Conservation (phyloP, 2,797 vertebrate species). For the Gymnoscopelus microlampas region DNA sequence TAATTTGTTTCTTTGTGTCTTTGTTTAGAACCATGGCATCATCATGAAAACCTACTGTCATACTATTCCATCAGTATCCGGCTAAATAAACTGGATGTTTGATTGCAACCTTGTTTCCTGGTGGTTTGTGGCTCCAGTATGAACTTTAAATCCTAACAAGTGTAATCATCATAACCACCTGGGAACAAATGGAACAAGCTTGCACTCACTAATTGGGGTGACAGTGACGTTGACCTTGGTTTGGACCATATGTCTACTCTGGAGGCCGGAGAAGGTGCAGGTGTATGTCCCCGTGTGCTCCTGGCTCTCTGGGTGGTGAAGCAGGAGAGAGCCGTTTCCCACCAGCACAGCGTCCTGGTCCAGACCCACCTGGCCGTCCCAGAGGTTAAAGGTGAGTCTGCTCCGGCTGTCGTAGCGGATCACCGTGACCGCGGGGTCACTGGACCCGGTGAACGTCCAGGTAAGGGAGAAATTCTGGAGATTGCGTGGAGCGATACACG, state of each 20-base stretch:
- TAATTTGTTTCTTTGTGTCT: too few relatives aligned
- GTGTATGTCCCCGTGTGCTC: conserved; percentile 77
- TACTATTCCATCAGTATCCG: too few relatives aligned
- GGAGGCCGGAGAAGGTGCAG: conserved; percentile 74
- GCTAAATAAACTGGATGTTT: too few relatives aligned
- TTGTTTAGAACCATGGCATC: too few relatives aligned
- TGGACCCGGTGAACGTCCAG: conserved; percentile 74
- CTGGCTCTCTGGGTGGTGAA: conserved; percentile 64
- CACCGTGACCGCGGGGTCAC: conserved; percentile 63
- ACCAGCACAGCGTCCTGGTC: conserved; percentile 68
- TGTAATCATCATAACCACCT: not conserved
- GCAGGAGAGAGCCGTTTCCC: conserved; percentile 78
- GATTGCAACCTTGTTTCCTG: too few relatives aligned
- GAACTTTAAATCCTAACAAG: too few relatives aligned
- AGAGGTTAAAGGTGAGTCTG: conserved; percentile 65
- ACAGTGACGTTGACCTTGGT: conserved; percentile 77
- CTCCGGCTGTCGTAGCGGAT: conserved; percentile 77
- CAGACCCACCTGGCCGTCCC: conserved; percentile 73
- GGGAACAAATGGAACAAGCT: not conserved
- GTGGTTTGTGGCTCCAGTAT: too few relatives aligned
- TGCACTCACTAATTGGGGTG: conserved; percentile 68
- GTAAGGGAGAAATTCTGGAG: conserved; percentile 79
- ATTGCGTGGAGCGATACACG: conserved; percentile 70
- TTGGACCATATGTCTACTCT: conserved; percentile 70
- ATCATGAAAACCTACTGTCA: too few relatives aligned